These are phyloP conservation scores for Metopolophium dirhodum DNA, from an alignment of 1,140 invertebrate species.

Conservation along the genomic window DNA sequence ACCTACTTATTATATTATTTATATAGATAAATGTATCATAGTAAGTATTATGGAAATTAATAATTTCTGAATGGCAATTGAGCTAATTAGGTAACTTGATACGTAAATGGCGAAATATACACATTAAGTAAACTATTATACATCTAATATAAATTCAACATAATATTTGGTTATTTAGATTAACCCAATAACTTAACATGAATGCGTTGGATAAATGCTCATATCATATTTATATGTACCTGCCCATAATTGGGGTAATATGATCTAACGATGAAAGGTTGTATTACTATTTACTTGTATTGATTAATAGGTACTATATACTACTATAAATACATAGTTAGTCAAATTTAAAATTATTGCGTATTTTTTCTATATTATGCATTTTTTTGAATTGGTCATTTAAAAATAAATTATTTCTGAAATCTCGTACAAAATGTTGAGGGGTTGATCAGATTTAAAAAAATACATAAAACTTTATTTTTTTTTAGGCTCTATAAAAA, in stretches of 20 bases:
- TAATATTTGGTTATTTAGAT: not conserved
- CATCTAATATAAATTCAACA: not conserved
- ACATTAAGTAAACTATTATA: not conserved
- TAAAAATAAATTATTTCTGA: not conserved
- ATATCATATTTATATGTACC: not conserved
- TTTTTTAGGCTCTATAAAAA: conserved; percentile 1
- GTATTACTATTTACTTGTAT: too few relatives aligned
- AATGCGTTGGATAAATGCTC: not conserved
- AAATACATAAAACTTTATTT: conserved; percentile 34
- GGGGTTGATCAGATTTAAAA: not conserved
- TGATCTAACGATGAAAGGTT: not conserved
- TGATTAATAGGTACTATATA: not conserved
- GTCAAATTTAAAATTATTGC: not conserved
- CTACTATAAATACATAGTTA: not conserved
- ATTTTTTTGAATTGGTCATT: not conserved
- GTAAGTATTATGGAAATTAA: not conserved
- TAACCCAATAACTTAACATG: not conserved
- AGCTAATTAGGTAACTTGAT: not conserved
- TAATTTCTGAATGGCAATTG: not conserved
- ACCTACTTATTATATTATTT: not conserved
- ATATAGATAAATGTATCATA: too few relatives aligned
- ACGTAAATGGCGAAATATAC: not conserved
- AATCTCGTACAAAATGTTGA: not conserved
- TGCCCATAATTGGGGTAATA: not conserved
- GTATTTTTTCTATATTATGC: not conserved